Percentiles rank a stretch among this genome's conserved stretches.
phyloP scores from a whole-genome alignment of 2,888 invertebrate species.

The Ornithoptera priamus region DNA sequence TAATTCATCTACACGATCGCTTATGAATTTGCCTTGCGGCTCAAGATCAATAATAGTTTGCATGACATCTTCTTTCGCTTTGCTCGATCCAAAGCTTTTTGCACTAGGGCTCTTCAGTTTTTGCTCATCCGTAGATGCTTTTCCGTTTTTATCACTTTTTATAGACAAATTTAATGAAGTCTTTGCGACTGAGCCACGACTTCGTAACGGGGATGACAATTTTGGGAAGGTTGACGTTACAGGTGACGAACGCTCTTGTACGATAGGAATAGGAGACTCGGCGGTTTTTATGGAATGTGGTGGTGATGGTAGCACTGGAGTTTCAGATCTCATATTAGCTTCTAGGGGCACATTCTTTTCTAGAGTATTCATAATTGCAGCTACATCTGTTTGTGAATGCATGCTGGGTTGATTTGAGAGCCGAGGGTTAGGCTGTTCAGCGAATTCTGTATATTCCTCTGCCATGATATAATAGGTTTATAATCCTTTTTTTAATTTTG shows the following conservation, averaged over 20 bases:
- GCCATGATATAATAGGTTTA: conserved; percentile 34
- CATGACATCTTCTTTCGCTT: conserved; percentile 36
- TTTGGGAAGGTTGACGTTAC: conserved; percentile 1
- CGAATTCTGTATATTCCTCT: conserved; percentile 30
- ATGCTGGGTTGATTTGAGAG: conserved; percentile 32
- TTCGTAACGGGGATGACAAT: neutral
- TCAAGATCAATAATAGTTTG: conserved; percentile 44
- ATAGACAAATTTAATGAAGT: conserved; percentile 26
- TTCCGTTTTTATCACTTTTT: conserved; percentile 29
- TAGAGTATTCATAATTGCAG: neutral
- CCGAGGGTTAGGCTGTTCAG: conserved; percentile 26
- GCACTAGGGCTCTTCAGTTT: conserved; percentile 34
- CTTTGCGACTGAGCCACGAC: conserved; percentile 26
- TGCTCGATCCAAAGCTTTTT: conserved; percentile 17
- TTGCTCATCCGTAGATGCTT: conserved; percentile 30
- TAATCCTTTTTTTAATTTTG: conserved; percentile 30
- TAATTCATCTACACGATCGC: conserved; percentile 51
- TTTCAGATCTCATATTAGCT: neutral
- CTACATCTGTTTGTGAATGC: conserved; percentile 29
- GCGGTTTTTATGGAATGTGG: conserved; percentile 29
- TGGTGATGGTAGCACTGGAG: conserved; percentile 11
- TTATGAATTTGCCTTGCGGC: conserved; percentile 47
- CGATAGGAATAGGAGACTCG: conserved; percentile 12
- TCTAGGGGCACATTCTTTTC: conserved; percentile 2
- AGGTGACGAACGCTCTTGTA: conserved; percentile 6